Evolutionary conservation across 1,140 invertebrate genomes (phyloP).

Genomic region (Hyles vespertilio): DNA sequence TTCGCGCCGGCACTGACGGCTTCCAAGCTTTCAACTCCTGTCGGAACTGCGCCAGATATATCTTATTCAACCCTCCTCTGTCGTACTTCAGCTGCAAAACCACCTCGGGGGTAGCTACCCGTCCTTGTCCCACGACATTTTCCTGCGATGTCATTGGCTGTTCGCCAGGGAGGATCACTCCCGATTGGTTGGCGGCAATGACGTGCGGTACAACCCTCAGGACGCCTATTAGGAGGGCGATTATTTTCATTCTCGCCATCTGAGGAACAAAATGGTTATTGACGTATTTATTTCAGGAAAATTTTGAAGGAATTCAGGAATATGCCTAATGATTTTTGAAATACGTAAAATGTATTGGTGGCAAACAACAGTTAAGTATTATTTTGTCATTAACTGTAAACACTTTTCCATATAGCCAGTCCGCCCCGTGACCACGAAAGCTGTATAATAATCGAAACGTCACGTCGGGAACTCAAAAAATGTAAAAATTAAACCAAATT

Average conservation of each 20-base stretch:
- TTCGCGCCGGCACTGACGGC: slow-evolving; percentile 44
- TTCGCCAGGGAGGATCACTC: slow-evolving; percentile 11
- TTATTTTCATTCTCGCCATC: slow-evolving; percentile 38
- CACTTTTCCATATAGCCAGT: too few relatives aligned
- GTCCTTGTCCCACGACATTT: slow-evolving; percentile 24
- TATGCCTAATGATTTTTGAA: too few relatives aligned
- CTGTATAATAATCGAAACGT: too few relatives aligned
- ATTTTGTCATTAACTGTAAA: too few relatives aligned
- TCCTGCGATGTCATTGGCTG: slow-evolving; percentile 33
- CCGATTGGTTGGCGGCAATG: slow-evolving; percentile 30
- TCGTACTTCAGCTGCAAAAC: slow-evolving; percentile 65
- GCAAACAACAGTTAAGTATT: too few relatives aligned
- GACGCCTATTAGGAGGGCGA: slow-evolving; percentile 49
- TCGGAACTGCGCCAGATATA: slow-evolving; percentile 66
- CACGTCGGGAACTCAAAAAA: too few relatives aligned
- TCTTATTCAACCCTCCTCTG: slow-evolving; percentile 57
- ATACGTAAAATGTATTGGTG: too few relatives aligned
- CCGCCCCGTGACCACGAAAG: too few relatives aligned
- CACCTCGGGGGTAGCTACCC: slow-evolving; percentile 47
- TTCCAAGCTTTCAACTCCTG: slow-evolving; percentile 26
- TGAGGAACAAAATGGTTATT: slow-evolving; percentile 23
- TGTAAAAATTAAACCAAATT: too few relatives aligned
- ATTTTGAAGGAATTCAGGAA: not conserved
- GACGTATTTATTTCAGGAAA: not conserved
- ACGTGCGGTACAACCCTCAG: slow-evolving; percentile 16